Evolutionary conservation across 2,888 invertebrate species (phyloP).

Genomic region (Drosophila buzzatii): DNA sequence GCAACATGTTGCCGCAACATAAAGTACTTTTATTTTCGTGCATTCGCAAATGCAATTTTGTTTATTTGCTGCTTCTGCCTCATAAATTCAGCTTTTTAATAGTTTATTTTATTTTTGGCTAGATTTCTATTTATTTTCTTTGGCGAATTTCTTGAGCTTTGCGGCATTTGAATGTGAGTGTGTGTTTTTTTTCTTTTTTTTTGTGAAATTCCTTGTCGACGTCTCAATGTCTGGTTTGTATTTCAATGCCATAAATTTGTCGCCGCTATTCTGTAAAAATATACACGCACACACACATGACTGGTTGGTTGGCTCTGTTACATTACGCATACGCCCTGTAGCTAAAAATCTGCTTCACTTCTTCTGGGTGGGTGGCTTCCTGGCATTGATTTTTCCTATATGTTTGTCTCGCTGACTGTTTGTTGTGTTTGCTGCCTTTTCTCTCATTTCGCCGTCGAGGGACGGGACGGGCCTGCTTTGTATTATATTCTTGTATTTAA

Average conservation of each 20-base stretch:
- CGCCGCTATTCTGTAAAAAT: conserved; percentile 60
- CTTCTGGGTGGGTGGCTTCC: conserved; percentile 65
- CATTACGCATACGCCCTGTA: conserved; percentile 72
- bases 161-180: conserved; percentile 12
- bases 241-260: conserved; percentile 79
- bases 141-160: conserved; percentile 41
- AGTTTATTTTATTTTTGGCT: conserved; percentile 23
- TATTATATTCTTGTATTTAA: conserved; percentile 73
- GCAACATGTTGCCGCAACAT: conserved; percentile 36
- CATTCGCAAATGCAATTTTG: conserved; percentile 54
- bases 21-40: conserved; percentile 46
- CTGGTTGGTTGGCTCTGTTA: conserved; percentile 29
- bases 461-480: conserved; percentile 41
- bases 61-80: conserved; percentile 16
- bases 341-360: conserved; percentile 16
- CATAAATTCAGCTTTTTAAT: conserved; percentile 66
- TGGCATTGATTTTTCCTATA: conserved; percentile 72
- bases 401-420: conserved; percentile 36
- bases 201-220: conserved; percentile 39
- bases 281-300: conserved; percentile 10
- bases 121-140: conserved; percentile 40
- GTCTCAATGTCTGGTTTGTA: conserved; percentile 77
- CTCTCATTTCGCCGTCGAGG: conserved; percentile 16
- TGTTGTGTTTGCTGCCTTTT: conserved; percentile 34
- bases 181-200: not conserved